Evolutionary conservation across 2,113 vertebrate species (phyloP).

Genomic region (Corythornis madagascariensis): DNA sequence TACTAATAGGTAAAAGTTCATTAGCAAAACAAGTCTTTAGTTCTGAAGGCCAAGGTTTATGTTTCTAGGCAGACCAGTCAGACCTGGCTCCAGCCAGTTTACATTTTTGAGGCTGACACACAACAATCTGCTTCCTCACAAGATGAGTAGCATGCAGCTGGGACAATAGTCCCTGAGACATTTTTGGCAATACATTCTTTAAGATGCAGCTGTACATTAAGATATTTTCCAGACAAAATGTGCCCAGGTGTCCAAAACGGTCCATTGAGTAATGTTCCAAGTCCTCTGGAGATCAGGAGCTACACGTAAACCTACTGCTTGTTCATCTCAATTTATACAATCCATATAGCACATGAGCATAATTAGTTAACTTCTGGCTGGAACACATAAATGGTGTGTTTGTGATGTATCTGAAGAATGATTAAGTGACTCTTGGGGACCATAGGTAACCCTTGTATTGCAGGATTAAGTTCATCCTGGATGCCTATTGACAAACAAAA

Average conservation of each 20-base stretch:
- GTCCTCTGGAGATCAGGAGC: background rate
- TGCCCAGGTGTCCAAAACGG: accelerated
- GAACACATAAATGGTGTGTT: background rate
- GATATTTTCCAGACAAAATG: background rate
- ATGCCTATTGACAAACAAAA: background rate
- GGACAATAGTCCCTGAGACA: background rate
- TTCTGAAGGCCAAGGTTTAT: background rate
- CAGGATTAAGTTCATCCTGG: background rate
- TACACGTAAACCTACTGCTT: background rate
- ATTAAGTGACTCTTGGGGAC: background rate
- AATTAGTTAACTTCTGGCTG: background rate
- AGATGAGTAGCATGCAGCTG: background rate
- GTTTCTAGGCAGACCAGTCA: background rate
- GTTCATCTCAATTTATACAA: background rate
- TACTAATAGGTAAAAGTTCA: background rate
- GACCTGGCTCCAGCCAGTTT: background rate
- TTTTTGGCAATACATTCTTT: background rate
- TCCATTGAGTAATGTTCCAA: background rate
- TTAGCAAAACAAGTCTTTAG: background rate
- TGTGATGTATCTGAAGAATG: background rate
- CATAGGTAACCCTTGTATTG: background rate
- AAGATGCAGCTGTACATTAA: background rate
- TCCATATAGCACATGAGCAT: background rate
- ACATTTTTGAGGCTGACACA: background rate
- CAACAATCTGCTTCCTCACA: background rate